Evolutionary conservation across 2,888 invertebrate genomes (phyloP).

Genomic region (Cotesia congregata): DNA sequence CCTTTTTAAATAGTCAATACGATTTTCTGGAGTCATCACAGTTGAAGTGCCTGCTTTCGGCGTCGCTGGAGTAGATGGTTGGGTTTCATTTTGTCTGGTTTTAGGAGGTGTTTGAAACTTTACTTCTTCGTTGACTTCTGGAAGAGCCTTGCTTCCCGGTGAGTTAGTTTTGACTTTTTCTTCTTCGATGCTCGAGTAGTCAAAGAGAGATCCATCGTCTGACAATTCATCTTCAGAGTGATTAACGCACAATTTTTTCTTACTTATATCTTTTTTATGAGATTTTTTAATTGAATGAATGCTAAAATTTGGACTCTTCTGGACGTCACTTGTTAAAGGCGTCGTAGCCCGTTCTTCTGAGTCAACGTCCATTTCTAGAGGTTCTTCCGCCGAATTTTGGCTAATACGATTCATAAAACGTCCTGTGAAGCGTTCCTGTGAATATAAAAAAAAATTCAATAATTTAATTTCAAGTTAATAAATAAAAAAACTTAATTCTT

Average conservation of each 20-base stretch:
- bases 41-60: conserved; percentile 3
- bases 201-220: conserved; percentile 54
- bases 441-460: conserved; percentile 18
- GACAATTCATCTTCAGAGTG: conserved; percentile 54
- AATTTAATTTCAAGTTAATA: background rate
- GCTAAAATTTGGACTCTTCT: conserved; percentile 50
- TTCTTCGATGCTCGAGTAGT: conserved; percentile 38
- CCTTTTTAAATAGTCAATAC: conserved; percentile 53
- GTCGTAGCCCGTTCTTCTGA: conserved; percentile 49
- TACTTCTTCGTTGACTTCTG: background rate
- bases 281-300: conserved; percentile 50
- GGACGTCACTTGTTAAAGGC: conserved; percentile 42
- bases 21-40: conserved; percentile 59
- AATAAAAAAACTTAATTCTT: background rate
- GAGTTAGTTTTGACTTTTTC: conserved; percentile 32
- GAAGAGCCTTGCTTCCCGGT: background rate
- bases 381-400: conserved; percentile 24
- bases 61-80: background rate
- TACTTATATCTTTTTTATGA: conserved; percentile 51
- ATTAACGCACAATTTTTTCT: conserved; percentile 40
- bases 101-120: conserved; percentile 7
- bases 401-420: conserved; percentile 43
- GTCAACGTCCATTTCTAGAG: conserved; percentile 26
- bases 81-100: background rate
- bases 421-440: conserved; percentile 54